These are phyloP conservation scores for Oreortyx pictus DNA, from an alignment of 2,797 vertebrate species.

Conservation along the genomic window DNA sequence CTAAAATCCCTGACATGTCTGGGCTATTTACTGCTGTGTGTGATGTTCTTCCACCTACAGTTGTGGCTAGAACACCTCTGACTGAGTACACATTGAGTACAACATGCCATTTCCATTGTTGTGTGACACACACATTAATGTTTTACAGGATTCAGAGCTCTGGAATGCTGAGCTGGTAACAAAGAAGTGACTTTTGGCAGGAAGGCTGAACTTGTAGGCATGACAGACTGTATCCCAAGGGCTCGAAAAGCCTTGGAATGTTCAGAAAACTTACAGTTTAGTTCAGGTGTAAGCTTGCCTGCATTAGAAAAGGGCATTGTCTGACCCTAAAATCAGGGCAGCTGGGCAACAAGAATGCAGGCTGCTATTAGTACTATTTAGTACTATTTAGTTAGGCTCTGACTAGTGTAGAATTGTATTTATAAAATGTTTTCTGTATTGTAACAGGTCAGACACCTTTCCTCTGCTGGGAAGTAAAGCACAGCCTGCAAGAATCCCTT, in stretches of 20 bases:
- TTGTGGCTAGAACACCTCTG: background rate
- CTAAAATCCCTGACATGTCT: background rate
- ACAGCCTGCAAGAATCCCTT: constrained; percentile 74
- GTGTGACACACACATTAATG: background rate
- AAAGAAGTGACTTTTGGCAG: background rate
- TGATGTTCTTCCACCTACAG: background rate
- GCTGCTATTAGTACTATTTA: too few species aligned
- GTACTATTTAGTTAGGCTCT: background rate
- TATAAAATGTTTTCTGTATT: constrained; percentile 2
- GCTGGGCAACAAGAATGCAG: accelerated
- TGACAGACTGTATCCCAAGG: background rate
- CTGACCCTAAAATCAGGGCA: background rate
- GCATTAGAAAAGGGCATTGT: background rate
- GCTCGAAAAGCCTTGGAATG: background rate
- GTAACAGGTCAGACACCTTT: constrained; percentile 77
- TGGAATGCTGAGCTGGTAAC: background rate
- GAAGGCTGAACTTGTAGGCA: background rate
- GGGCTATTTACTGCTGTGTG: background rate
- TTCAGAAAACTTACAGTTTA: background rate
- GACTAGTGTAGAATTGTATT: accelerated
- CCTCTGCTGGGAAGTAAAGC: constrained; percentile 70
- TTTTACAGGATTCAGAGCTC: background rate
- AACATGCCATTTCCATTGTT: background rate
- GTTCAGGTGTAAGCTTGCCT: background rate
- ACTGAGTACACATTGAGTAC: accelerated